Conservation (phyloP, 2,888 invertebrate species). For the Galerucella pusilla region DNA sequence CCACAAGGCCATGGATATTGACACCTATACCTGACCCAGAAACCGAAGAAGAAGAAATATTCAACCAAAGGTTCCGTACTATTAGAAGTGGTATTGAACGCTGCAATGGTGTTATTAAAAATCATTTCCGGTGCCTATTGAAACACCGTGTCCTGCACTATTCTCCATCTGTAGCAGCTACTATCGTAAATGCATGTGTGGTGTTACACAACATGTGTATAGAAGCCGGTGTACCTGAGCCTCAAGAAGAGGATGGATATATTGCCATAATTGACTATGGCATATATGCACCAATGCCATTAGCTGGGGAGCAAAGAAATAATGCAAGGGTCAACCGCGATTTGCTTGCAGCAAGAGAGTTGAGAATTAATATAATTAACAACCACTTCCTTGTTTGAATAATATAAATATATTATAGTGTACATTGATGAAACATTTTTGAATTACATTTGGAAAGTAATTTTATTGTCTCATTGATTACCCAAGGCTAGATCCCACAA, state of each 20-base stretch:
- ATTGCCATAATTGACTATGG: constrained; percentile 1
- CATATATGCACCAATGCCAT: constrained; percentile 20
- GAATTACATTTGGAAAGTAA: constrained; percentile 12
- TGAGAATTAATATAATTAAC: constrained; percentile 32
- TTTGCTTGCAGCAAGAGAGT: constrained; percentile 29
- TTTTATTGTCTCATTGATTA: constrained; percentile 14
- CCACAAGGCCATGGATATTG: constrained; percentile 31
- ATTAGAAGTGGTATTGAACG: constrained; percentile 27
- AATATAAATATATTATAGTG: constrained; percentile 17
- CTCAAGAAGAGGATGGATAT: constrained; percentile 14
- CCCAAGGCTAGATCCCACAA: constrained; percentile 20
- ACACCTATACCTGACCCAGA: constrained; percentile 24
- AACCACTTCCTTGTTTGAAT: constrained; percentile 27
- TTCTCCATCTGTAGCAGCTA: constrained; percentile 18
- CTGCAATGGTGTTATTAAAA: constrained; percentile 35
- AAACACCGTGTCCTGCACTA: constrained; percentile 31
- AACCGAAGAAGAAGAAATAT: constrained; percentile 24
- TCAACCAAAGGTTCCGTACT: constrained; percentile 22
- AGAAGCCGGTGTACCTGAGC: constrained; percentile 14
- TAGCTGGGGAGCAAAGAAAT: constrained; percentile 7
- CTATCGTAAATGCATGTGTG: constrained; percentile 29
- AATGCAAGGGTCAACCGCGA: constrained; percentile 17
- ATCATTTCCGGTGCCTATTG: constrained; percentile 27
- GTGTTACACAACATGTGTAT: constrained; percentile 36
- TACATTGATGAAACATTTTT: constrained; percentile 18